A percentile compares a stretch with the other conserved stretches of the same genome.
Evolutionary conservation across 1,140 invertebrate genomes (phyloP).

Genomic region (Pteromalus puparum): DNA sequence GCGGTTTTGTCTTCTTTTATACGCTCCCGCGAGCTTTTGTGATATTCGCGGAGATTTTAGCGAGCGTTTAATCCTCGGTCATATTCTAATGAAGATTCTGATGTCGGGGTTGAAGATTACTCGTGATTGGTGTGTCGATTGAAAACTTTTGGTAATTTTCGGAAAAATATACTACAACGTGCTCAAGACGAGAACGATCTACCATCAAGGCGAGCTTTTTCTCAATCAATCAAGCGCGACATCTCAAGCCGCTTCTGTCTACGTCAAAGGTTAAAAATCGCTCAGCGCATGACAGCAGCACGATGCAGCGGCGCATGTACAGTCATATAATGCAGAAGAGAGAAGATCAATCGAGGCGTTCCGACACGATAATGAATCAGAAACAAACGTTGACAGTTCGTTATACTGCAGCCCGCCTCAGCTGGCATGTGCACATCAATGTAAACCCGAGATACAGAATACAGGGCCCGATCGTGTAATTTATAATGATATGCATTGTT

Average conservation of each 20-base stretch:
- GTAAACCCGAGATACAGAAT: background rate
- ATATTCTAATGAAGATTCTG: too few relatives aligned
- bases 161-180: too few relatives aligned
- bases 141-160: too few relatives aligned
- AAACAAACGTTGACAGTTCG: background rate
- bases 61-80: too few relatives aligned
- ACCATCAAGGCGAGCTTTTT: too few relatives aligned
- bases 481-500: conserved; percentile 28
- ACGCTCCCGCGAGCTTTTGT: background rate
- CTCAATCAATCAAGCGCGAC: too few relatives aligned
- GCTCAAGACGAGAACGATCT: background rate
- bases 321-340: too few relatives aligned
- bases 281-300: too few relatives aligned
- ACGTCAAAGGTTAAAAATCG: too few relatives aligned
- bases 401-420: background rate
- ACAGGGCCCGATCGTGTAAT: background rate
- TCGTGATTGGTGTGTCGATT: background rate
- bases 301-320: background rate
- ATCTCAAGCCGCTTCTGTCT: too few relatives aligned
- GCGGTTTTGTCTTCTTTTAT: background rate
- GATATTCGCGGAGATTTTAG: background rate
- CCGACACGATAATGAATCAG: background rate
- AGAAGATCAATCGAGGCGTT: conserved; percentile 1
- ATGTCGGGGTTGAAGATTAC: too few relatives aligned
- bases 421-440: background rate